These are phyloP conservation scores for Piliocolobus tephrosceles DNA, from an alignment of 2,113 vertebrate genomes.

Conservation along the genomic window DNA sequence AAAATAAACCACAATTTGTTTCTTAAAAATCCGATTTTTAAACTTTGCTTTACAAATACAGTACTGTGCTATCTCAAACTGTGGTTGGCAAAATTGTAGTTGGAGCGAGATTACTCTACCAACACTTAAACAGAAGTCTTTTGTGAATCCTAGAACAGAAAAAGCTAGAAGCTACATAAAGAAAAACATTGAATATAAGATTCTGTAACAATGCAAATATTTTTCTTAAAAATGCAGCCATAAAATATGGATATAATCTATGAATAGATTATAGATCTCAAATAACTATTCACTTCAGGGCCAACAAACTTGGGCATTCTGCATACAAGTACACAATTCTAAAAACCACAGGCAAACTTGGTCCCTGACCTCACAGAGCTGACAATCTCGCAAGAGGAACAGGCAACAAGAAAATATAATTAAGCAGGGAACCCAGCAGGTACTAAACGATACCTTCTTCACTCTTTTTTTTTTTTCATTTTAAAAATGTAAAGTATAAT, in stretches of 20 bases:
- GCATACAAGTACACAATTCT: background rate
- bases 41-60: slow-evolving; percentile 49
- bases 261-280: slow-evolving; percentile 28
- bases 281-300: slow-evolving; percentile 18
- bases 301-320: background rate
- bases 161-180: slow-evolving; percentile 21
- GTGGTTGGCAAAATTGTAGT: slow-evolving; percentile 13
- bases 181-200: background rate
- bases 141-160: slow-evolving; percentile 37
- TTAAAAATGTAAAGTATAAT: background rate
- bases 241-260: slow-evolving; percentile 32
- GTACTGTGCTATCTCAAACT: slow-evolving; percentile 2
- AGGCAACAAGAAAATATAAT: background rate
- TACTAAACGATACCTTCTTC: background rate
- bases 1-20: slow-evolving; percentile 5
- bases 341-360: background rate
- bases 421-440: background rate
- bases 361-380: background rate
- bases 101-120: slow-evolving; percentile 9
- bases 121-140: slow-evolving; percentile 45
- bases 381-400: background rate
- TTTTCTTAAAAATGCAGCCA: slow-evolving; percentile 44
- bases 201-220: slow-evolving; percentile 40
- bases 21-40: slow-evolving; percentile 25
- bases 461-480: background rate